These are phyloP conservation scores for Lasioglossum figueresi DNA, from an alignment of 2,888 invertebrate species.

Conservation along the genomic window DNA sequence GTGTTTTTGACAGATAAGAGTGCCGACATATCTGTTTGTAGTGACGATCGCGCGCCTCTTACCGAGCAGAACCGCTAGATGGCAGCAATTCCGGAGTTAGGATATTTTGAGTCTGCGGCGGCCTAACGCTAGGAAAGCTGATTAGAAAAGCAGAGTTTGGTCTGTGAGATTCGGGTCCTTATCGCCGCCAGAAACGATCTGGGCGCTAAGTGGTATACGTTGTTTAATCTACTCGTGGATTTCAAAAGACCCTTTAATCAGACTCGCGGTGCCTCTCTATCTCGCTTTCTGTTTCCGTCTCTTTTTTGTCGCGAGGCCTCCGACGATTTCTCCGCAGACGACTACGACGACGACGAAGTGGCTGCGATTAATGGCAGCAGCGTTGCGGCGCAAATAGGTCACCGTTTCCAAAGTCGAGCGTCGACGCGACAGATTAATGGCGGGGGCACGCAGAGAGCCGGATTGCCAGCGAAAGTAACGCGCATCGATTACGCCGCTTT, in stretches of 20 bases:
- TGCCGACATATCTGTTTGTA: no score
- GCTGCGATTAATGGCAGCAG: not conserved
- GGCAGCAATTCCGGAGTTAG: not conserved
- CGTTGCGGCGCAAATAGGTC: conserved; percentile 16
- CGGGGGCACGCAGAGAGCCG: not conserved
- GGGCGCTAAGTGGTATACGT: not conserved
- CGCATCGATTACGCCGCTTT: conserved; percentile 39
- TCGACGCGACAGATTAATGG: not conserved
- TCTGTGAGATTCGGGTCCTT: not conserved
- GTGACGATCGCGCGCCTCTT: no score
- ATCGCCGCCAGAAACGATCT: not conserved
- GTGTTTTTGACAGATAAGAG: no score
- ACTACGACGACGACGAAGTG: not conserved
- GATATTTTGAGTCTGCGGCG: not conserved
- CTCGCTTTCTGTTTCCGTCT: not conserved
- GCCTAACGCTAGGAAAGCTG: not conserved
- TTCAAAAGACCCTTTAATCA: conserved; percentile 14
- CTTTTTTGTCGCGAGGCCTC: not conserved
- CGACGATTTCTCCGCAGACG: conserved; percentile 5
- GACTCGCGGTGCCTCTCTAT: not conserved
- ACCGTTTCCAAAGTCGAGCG: conserved; percentile 21
- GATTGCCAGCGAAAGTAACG: conserved; percentile 37
- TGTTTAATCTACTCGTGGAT: conserved; percentile 7
- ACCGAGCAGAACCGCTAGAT: no score
- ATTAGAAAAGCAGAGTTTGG: not conserved